These are phyloP conservation scores for Petrocephalus microphthalmus DNA, from an alignment of 2,113 vertebrate species.

Conservation along the genomic window DNA sequence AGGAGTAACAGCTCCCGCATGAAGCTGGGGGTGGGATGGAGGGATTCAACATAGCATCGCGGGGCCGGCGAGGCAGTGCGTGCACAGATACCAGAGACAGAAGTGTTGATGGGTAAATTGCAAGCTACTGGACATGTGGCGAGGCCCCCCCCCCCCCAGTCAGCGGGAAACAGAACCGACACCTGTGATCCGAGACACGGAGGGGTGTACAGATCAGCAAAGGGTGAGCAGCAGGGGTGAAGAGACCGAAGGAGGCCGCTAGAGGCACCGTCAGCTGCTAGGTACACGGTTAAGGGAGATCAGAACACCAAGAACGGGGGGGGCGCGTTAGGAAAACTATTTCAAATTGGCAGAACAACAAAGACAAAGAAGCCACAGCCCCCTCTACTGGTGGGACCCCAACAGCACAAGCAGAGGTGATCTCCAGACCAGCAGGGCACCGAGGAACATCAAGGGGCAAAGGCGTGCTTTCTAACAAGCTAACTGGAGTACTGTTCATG, in stretches of 20 bases:
- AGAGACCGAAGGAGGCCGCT: neutral
- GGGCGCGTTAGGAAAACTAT: neutral
- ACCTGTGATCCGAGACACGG: neutral
- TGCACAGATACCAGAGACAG: neutral
- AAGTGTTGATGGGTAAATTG: too few species aligned
- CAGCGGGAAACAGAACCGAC: neutral
- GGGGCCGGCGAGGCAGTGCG: neutral
- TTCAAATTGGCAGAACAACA: neutral
- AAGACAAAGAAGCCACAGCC: neutral
- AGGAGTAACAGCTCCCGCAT: slow-evolving; percentile 90
- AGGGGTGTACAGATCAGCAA: neutral
- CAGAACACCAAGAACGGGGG: neutral
- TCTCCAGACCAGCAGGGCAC: neutral
- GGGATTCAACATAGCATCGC: neutral
- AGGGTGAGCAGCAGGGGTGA: neutral
- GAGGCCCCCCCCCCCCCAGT: neutral
- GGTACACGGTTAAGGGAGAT: neutral
- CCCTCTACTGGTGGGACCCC: neutral
- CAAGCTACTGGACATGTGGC: neutral
- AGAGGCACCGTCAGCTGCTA: neutral
- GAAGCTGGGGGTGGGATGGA: slow-evolving; percentile 46
- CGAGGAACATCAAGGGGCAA: neutral
- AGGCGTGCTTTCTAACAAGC: neutral
- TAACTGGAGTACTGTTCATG: neutral
- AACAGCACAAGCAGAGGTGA: neutral